These are phyloP conservation scores for Euproctis similis DNA, from an alignment of 2,888 invertebrate genomes.

Conservation along the genomic window DNA sequence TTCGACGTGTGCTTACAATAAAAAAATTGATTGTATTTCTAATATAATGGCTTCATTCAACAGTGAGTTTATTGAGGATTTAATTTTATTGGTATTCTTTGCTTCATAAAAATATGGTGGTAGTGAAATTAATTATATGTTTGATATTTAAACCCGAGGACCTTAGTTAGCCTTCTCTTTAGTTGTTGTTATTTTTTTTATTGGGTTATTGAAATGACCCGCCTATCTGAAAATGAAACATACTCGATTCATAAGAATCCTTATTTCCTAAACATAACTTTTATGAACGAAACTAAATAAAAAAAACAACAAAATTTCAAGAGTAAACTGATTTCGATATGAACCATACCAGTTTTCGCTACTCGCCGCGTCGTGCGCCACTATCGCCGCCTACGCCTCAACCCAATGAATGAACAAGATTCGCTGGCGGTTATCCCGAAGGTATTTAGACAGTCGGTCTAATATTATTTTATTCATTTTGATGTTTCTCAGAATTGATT, in stretches of 20 bases:
- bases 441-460: conserved; percentile 16
- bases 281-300: no score
- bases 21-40: conserved; percentile 30
- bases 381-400: conserved; percentile 26
- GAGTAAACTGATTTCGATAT: conserved; percentile 11
- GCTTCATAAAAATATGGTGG: no score
- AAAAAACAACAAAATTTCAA: no score
- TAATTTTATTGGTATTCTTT: conserved; percentile 15
- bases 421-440: conserved; percentile 25
- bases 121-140: no score
- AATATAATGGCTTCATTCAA: conserved; percentile 22
- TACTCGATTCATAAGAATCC: no score
- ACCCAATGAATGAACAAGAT: conserved; percentile 36
- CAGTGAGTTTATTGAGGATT: conserved; percentile 13
- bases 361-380: conserved; percentile 59
- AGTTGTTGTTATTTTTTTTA: no score
- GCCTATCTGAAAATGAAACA: no score
- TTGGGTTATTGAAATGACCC: no score
- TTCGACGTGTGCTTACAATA: conserved; percentile 32
- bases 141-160: no score
- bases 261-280: no score
- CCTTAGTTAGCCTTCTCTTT: no score
- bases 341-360: conserved; percentile 42
- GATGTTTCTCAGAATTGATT: conserved; percentile 31
- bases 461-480: conserved; percentile 8